Evolutionary conservation across 2,113 vertebrate species (phyloP), one percentile per base, ranked within the genome.

Genomic region (Aepyceros melampus): DNA sequence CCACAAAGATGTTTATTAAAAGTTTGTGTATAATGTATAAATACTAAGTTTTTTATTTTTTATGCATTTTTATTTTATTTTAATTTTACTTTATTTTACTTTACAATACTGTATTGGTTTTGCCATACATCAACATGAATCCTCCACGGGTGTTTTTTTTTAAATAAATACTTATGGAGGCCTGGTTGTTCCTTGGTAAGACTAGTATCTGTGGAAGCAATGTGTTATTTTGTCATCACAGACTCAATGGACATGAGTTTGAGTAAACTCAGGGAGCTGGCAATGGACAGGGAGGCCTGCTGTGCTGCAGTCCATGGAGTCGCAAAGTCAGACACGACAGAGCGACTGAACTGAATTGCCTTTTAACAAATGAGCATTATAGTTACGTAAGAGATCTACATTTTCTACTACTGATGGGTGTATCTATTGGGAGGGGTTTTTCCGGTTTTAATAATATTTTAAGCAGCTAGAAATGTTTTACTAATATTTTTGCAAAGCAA

Each of bases 281-380:
- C 0, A 0, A 71, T 36, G 17, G 19, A 71, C 19, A 71, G 9
- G 64, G 17, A 71, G 19, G 19, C 9, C n/a, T 36, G 19, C 19
- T 23, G 5, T 23, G n/a, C 19, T 71, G n/a, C 64, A 71, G n/a
- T 23, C 64, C 64, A 36, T 23, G 64, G n/a, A 36, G n/a, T 71
- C 2, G 1, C 9, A 71, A 71, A 71, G n/a, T 36, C 9, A 1
- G n/a, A 21, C 10, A 36, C 5, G n/a, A 36, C 4, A 11, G n/a
- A 71, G n/a, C 2, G 17, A 36, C 64, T 71, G 64, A 71, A 71
- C 9, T 23, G 3, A 82, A 58, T 13, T 58, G 13, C 47, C 14
- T 79, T 96, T 89, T 60, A 97, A 43, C 40, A 91, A 88, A 91
- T 81, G 11, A 89, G 3, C 4, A 45, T 71, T 33, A 12, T 36